A percentile compares a stretch with the other conserved stretches of the same genome.
These are phyloP conservation scores for Urocitellus parryii DNA, from an alignment of 2,113 vertebrate genomes.

Conservation along the genomic window DNA sequence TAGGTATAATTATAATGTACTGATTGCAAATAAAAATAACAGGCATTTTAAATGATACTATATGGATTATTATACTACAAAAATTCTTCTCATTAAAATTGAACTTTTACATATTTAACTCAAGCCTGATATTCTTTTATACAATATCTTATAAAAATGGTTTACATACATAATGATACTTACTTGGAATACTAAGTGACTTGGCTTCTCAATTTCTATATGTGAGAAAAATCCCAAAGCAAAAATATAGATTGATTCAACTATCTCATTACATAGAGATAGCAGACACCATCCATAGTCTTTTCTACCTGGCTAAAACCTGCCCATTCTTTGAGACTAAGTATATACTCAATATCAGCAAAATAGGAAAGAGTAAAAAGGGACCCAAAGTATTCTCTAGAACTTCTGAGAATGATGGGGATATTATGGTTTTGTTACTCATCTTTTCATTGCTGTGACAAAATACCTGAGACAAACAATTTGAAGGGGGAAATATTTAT, in stretches of 20 bases:
- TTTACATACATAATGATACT: background rate
- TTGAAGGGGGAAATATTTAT: no score
- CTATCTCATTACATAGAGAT: background rate
- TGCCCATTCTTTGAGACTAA: background rate
- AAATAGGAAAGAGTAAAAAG: background rate
- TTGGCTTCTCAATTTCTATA: background rate
- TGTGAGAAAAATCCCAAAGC: background rate
- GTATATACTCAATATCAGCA: background rate
- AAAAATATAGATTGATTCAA: background rate
- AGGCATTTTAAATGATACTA: background rate
- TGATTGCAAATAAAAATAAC: no score
- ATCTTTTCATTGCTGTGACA: no score
- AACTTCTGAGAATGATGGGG: background rate
- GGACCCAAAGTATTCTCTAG: background rate
- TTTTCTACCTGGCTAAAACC: background rate
- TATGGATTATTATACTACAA: background rate
- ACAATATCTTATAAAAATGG: background rate
- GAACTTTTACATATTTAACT: background rate
- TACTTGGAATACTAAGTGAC: background rate
- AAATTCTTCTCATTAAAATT: background rate
- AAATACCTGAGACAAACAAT: no score
- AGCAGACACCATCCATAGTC: background rate
- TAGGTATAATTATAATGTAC: no score
- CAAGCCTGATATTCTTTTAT: background rate
- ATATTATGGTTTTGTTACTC: no score